Evolutionary conservation across 2,113 vertebrate genomes (phyloP).

Genomic region (Australoheros scitulus): DNA sequence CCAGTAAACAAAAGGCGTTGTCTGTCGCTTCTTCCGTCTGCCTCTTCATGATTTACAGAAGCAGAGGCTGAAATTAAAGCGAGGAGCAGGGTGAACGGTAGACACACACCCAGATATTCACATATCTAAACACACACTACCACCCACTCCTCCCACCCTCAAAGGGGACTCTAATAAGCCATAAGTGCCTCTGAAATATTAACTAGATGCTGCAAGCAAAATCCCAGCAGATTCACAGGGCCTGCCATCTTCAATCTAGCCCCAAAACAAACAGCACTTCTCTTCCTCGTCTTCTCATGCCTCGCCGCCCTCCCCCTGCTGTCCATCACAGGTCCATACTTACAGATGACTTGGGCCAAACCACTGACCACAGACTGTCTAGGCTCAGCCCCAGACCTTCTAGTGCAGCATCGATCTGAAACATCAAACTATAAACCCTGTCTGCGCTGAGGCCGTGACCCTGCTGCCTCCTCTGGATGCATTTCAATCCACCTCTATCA

Average conservation of each 20-base stretch:
- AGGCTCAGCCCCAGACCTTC: conserved; percentile 48
- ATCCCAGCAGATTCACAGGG: conserved; percentile 72
- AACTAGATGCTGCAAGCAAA: conserved; percentile 76
- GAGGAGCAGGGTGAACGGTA: conserved; percentile 19
- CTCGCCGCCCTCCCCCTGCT: neutral
- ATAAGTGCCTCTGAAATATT: conserved; percentile 86
- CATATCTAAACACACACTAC: conserved; percentile 4
- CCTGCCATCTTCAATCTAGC: conserved; percentile 78
- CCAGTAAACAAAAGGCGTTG: conserved; percentile 45
- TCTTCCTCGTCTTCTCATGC: conserved; percentile 21
- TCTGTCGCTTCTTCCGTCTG: conserved; percentile 38
- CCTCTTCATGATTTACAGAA: conserved; percentile 28
- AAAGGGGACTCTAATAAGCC: conserved; percentile 78
- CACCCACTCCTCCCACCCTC: conserved; percentile 37
- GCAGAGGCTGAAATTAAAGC: conserved; percentile 67
- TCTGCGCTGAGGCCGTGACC: conserved; percentile 19
- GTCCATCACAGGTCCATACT: conserved; percentile 57
- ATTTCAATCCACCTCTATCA: neutral
- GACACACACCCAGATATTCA: conserved; percentile 10
- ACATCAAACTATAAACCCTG: conserved; percentile 40
- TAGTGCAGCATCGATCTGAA: conserved; percentile 53
- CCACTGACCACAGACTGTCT: conserved; percentile 59
- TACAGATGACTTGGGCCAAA: conserved; percentile 59
- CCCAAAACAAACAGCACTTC: conserved; percentile 70
- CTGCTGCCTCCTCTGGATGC: neutral